These are phyloP conservation scores for Drosophila nebulosa DNA, from an alignment of 1,140 invertebrate species.

Conservation along the genomic window DNA sequence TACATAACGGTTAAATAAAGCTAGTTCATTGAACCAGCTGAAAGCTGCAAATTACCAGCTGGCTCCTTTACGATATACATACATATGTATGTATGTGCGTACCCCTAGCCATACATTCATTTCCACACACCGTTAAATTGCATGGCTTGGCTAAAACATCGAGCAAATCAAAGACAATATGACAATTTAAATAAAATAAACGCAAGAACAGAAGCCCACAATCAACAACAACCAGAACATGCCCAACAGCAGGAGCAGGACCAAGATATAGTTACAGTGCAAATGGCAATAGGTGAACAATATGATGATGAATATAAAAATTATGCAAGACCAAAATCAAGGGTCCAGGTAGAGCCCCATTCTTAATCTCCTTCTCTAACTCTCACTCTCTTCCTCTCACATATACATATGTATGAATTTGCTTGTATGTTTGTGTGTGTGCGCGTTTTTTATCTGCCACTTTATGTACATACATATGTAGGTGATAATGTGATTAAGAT, in stretches of 20 bases:
- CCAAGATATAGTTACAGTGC: neutral
- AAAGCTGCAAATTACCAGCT: neutral
- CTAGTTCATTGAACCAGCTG: neutral
- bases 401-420: neutral
- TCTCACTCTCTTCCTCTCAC: neutral
- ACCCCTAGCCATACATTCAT: neutral
- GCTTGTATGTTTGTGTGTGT: neutral
- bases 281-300: neutral
- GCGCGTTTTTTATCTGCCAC: neutral
- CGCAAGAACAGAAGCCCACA: neutral
- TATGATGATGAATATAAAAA: neutral
- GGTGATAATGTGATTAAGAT: too few species aligned
- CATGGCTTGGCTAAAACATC: conserved; percentile 20
- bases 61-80: neutral
- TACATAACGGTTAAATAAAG: neutral
- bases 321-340: conserved; percentile 9
- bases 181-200: neutral
- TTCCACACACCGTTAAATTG: neutral
- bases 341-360: conserved; percentile 10
- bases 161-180: conserved; percentile 3
- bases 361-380: neutral
- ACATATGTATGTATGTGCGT: neutral
- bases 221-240: neutral
- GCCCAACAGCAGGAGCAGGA: neutral
- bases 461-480: neutral